phyloP scores from a whole-genome alignment of 1,140 invertebrate species.

The Pachypsylla venusta region DNA sequence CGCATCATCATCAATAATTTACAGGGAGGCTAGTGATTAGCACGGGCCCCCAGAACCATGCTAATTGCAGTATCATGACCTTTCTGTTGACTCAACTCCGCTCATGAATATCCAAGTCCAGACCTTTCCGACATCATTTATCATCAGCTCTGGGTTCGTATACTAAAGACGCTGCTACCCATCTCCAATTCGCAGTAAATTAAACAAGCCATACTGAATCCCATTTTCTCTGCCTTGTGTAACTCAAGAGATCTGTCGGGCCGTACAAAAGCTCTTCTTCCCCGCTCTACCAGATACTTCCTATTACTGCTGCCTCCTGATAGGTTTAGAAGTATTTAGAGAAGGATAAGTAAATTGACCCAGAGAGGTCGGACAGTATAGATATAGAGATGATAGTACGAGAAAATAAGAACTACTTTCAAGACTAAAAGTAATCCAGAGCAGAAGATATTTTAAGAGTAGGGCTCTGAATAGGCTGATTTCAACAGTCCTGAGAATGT shows the following conservation, averaged over 20 bases:
- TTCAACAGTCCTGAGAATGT: too few relatives aligned
- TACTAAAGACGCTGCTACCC: neutral
- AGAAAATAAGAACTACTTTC: too few relatives aligned
- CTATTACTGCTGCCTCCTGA: too few relatives aligned
- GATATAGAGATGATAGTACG: too few relatives aligned
- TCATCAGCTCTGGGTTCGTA: neutral
- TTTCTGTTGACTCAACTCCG: neutral
- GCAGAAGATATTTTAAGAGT: too few relatives aligned
- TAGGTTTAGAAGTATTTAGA: too few relatives aligned
- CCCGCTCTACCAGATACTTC: neutral
- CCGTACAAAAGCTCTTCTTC: neutral
- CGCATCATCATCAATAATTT: neutral
- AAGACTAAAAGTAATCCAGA: too few relatives aligned
- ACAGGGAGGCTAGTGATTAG: neutral
- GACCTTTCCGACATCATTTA: neutral
- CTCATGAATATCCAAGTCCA: neutral
- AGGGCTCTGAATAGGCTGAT: too few relatives aligned
- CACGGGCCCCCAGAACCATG: neutral
- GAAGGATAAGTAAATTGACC: too few relatives aligned
- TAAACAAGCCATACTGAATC: neutral
- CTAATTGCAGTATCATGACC: neutral
- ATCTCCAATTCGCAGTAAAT: neutral
- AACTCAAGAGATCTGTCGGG: neutral
- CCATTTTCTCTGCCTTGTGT: neutral
- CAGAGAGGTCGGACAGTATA: too few relatives aligned